Conservation (phyloP, 2,797 vertebrate species). For the Eospalax fontanierii region DNA sequence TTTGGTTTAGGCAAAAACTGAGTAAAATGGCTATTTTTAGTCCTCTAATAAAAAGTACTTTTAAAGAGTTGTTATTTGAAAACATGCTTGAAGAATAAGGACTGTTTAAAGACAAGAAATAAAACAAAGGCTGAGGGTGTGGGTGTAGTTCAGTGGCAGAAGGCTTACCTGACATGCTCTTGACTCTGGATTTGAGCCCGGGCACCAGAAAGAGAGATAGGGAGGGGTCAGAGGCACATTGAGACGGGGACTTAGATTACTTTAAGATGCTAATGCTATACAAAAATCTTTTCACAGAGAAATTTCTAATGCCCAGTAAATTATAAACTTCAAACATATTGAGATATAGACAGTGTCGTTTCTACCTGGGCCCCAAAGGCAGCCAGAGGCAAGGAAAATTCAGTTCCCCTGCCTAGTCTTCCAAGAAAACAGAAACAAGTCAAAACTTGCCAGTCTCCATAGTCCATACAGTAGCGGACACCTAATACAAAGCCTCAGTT, state of each 20-base stretch:
- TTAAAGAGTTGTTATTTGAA: not conserved
- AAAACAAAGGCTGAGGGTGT: not conserved
- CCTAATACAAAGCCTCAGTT: not conserved
- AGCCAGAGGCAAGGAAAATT: not conserved
- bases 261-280: not conserved
- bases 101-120: not conserved
- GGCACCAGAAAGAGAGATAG: not conserved
- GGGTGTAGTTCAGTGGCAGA: not conserved
- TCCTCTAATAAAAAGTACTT: conserved; percentile 34
- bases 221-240: not conserved
- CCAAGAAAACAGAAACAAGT: not conserved
- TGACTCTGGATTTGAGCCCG: no score
- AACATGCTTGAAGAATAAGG: conserved; percentile 7
- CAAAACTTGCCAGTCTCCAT: not conserved
- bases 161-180: not conserved
- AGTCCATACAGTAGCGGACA: not conserved
- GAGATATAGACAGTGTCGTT: not conserved
- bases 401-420: not conserved
- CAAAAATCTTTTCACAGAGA: not conserved
- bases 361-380: not conserved
- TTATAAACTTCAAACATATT: not conserved
- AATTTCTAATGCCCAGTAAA: not conserved
- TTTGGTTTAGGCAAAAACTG: not conserved
- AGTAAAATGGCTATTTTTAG: conserved; percentile 28
- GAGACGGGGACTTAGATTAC: not conserved